Base-by-base conservation (phyloP, 2,888 invertebrate species). In the Lomographa bimaculata region DNA sequence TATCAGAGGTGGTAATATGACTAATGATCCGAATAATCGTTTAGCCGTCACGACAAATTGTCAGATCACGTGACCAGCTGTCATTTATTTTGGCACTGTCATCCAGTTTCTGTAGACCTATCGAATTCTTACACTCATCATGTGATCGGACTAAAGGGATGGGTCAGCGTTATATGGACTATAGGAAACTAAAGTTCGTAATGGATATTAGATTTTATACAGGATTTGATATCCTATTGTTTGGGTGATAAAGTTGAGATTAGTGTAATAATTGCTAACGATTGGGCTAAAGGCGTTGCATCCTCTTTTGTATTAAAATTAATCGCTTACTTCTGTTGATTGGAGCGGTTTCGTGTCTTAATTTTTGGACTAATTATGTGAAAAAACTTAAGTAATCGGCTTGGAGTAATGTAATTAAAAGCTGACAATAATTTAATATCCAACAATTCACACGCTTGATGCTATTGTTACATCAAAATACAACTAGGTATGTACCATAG, bases 1-100 rank as follows among this genome's bases (percentile, higher is more conserved):
- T 82, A 85, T 83, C 83, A 73, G 63, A 83, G 80, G 84, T 85
- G 84, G 78, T 77, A 81, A 84, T 79, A 84, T 85, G 81, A 86
- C 76, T 81, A 84, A 85, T 82, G 85, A 80, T 69, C 66, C 78
- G 58, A 63, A 57, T 83, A 82, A 85, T 85, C 79, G 81, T 67
- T 77, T 71, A 71, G 68, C 68, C 76, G 76, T 74, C 72, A 77
- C 75, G 81, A 84, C 85, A 85, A 85, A 85, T 85, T 71, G 78
- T 70, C 71, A 54, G 58, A 81, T 85, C 79, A 80, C 85, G 84
- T 85, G 85, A 81, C 71, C 63, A 47, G 53, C 46, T 57, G 62
- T 68, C 77, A 85, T 86, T 85, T 80, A 79, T 81, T 77, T 72
- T 50, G 50, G 52, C 50, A 45, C 32, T 40, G 46, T 37, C 46